Evolutionary conservation across 2,888 invertebrate genomes (phyloP).

Genomic region (Andrena dorsata): DNA sequence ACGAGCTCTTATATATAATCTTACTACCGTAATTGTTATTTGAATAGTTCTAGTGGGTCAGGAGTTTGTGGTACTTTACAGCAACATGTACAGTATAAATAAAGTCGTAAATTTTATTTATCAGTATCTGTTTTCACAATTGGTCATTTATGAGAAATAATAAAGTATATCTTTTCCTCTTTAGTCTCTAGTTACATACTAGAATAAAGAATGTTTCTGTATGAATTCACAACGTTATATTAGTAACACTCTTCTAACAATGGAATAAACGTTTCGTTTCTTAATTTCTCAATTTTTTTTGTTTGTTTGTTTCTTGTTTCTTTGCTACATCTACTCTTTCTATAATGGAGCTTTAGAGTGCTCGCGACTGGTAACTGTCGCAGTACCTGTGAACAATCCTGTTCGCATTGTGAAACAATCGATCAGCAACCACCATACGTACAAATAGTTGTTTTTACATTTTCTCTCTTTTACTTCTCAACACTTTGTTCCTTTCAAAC

Average conservation of each 20-base stretch:
- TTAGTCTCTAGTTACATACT: conserved; percentile 51
- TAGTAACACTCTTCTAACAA: conserved; percentile 56
- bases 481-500: conserved; percentile 37
- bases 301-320: conserved; percentile 7
- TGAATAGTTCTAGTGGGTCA: conserved; percentile 51
- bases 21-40: conserved; percentile 44
- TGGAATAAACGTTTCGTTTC: conserved; percentile 49
- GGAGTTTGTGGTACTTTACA: conserved; percentile 68
- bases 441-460: conserved; percentile 54
- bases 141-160: conserved; percentile 72
- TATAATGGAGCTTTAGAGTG: conserved; percentile 39
- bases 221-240: conserved; percentile 59
- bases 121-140: conserved; percentile 71
- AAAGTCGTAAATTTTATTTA: conserved; percentile 70
- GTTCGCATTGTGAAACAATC: conserved; percentile 56
- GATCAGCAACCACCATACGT: conserved; percentile 53
- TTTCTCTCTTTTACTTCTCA: conserved; percentile 19
- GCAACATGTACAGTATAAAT: conserved; percentile 69
- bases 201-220: conserved; percentile 54
- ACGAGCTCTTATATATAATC: conserved; percentile 43
- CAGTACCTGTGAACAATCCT: conserved; percentile 49
- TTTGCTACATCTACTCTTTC: conserved; percentile 18
- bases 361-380: conserved; percentile 37
- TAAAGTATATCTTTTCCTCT: conserved; percentile 47
- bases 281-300: conserved; percentile 39